Base-by-base conservation (phyloP, 2,113 vertebrate genomes). In the Puffinus mauretanicus region DNA sequence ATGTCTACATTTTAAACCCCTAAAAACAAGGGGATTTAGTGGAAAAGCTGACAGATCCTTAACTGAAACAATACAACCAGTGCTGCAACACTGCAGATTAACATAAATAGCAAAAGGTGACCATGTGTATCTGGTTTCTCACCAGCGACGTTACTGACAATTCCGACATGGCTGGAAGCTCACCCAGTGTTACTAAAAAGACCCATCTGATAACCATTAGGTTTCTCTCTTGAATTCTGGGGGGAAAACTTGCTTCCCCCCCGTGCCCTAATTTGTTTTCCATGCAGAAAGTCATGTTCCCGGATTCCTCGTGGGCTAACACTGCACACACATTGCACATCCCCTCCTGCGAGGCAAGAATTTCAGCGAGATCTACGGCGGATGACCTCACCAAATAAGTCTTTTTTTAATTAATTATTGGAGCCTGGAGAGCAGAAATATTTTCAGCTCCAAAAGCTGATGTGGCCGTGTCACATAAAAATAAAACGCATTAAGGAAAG, bases 1-100 rank as follows among this genome's bases (percentile, higher is more conserved):
- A 95, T 81, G 78, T 89, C 92, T 94, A 85, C 34, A 42, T 91
- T 89, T 89, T 95, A 97, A 97, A 96, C 80, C 91, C 95, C 87
- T 96, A 93, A 96, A 97, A 97, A 97, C 91, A 88, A 60, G 87
- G 52, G 91, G 95, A 96, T 97, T 97, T 97, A 92, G 89, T 51
- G 64, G 72, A 82, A 95, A 95, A 97, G 85, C 88, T 70, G 92
- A 76, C 70, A 91, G 82, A 93, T 94, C 88, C 90, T 92, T 90
- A 90, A 95, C 86, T 65, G 95, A 91, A 93, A 93, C 85, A 96
- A 91, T 76, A 84, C 55, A 70, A 92, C 76, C 77, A 36, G 80
- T 6, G 71, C 80, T 84, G 76, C 49, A 60, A 70, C 1, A 1
- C 90, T 61, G 88, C 65, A 87, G 79, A 95, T 94, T 94, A 93